Percentiles rank a stretch among this genome's conserved stretches.
Evolutionary conservation across 2,797 vertebrate genomes (phyloP).

Genomic region (Dendrocincla tyrannina): DNA sequence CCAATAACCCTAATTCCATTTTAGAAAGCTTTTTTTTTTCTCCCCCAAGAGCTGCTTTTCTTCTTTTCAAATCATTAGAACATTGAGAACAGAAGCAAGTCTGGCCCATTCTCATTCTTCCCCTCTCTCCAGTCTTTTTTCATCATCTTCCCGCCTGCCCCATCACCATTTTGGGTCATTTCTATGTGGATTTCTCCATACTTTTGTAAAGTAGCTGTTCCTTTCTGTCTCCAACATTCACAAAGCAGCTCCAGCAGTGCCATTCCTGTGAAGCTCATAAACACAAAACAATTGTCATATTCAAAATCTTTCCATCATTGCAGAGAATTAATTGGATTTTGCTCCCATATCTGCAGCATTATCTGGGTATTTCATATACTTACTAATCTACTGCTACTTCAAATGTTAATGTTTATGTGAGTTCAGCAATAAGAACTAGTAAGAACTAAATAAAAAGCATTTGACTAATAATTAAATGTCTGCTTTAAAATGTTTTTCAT

Average conservation of each 20-base stretch:
- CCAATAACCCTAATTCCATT: background rate
- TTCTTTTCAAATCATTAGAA: background rate
- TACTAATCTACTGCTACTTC: background rate
- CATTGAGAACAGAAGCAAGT: background rate
- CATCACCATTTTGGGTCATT: background rate
- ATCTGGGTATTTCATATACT: background rate
- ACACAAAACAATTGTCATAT: background rate
- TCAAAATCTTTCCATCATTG: background rate
- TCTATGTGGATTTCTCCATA: background rate
- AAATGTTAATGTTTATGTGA: background rate
- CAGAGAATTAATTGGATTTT: background rate
- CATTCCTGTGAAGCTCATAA: background rate
- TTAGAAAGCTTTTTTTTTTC: background rate
- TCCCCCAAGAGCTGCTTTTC: rapidly evolving
- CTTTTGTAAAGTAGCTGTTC: background rate
- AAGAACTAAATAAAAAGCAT: background rate
- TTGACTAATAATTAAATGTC: background rate
- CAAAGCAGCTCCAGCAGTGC: background rate
- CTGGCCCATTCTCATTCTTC: background rate
- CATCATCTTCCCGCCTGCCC: background rate
- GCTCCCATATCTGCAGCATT: background rate
- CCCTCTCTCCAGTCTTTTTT: background rate
- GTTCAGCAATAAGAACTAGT: background rate
- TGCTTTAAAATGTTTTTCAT: background rate
- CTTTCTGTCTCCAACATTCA: background rate